These are phyloP conservation scores for Pseudoips prasinana DNA, from an alignment of 2,888 invertebrate genomes.

Conservation along the genomic window DNA sequence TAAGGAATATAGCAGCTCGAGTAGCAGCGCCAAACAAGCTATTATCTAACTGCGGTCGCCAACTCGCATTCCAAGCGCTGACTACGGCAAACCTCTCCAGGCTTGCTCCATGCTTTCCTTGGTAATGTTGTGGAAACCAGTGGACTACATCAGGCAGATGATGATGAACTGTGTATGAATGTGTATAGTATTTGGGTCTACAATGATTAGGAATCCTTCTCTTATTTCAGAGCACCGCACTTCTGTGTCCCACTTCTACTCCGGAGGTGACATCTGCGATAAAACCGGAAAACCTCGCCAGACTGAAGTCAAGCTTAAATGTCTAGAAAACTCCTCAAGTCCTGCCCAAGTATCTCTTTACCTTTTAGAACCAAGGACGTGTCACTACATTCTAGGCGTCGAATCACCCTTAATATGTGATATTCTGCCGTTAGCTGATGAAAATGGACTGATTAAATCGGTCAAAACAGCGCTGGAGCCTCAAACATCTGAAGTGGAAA, in stretches of 20 bases:
- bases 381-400: slow-evolving; percentile 97
- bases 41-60: too few relatives aligned
- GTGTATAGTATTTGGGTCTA: too few relatives aligned
- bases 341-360: slow-evolving; percentile 93
- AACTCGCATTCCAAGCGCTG: too few relatives aligned
- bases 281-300: slow-evolving; percentile 89
- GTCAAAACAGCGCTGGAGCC: slow-evolving; percentile 31
- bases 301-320: slow-evolving; percentile 93
- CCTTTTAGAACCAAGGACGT: slow-evolving; percentile 94
- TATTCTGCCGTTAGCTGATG: slow-evolving; percentile 90
- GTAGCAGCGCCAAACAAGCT: too few relatives aligned
- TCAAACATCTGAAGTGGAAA: slow-evolving; percentile 31
- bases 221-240: slow-evolving; percentile 76
- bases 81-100: too few relatives aligned
- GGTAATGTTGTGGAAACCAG: too few relatives aligned
- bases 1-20: too few relatives aligned
- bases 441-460: slow-evolving; percentile 85
- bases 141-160: too few relatives aligned
- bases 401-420: slow-evolving; percentile 96
- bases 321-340: slow-evolving; percentile 86
- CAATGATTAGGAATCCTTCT: too few relatives aligned
- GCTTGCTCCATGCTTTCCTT: too few relatives aligned
- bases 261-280: slow-evolving; percentile 93
- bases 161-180: too few relatives aligned
- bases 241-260: slow-evolving; percentile 93